Evolutionary conservation across 2,888 invertebrate genomes (phyloP).

Genomic region (Macrophya alboannulata): DNA sequence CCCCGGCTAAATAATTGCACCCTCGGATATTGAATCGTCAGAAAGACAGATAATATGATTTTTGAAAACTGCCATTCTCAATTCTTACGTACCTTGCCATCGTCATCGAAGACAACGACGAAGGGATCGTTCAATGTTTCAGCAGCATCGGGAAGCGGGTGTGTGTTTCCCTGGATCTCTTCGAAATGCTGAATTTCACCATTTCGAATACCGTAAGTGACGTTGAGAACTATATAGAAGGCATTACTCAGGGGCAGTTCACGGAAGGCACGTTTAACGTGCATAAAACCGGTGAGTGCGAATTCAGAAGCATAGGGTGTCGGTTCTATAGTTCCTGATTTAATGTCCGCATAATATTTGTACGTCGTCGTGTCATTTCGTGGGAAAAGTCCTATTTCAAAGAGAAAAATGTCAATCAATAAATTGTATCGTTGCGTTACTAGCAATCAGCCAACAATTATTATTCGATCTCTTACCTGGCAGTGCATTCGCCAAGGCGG

Average conservation of each 20-base stretch:
- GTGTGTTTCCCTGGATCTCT: slow-evolving; percentile 54
- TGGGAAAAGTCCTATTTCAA: slow-evolving; percentile 74
- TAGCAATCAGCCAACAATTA: slow-evolving; percentile 34
- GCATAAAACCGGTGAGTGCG: slow-evolving; percentile 74
- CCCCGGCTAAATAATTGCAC: not conserved
- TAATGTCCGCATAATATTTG: slow-evolving; percentile 77
- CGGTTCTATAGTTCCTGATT: slow-evolving; percentile 76
- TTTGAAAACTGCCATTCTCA: not conserved
- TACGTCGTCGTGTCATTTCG: slow-evolving; percentile 81
- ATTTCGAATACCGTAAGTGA: slow-evolving; percentile 75
- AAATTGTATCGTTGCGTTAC: not conserved
- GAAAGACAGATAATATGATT: not conserved
- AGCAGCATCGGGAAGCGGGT: slow-evolving; percentile 63
- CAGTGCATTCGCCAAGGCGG: slow-evolving; percentile 64
- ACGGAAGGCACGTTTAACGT: slow-evolving; percentile 69
- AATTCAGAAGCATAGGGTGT: slow-evolving; percentile 74
- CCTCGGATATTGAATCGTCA: not conserved
- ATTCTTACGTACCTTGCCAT: slow-evolving; percentile 63
- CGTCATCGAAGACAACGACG: slow-evolving; percentile 68
- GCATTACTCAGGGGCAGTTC: slow-evolving; percentile 69
- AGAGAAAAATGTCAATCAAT: not conserved
- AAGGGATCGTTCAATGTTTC: slow-evolving; percentile 69
- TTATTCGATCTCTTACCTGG: slow-evolving; percentile 64
- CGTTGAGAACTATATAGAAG: slow-evolving; percentile 71
- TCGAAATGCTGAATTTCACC: slow-evolving; percentile 66